Base-by-base conservation (phyloP, 2,113 vertebrate species). In the Malurus elegans region DNA sequence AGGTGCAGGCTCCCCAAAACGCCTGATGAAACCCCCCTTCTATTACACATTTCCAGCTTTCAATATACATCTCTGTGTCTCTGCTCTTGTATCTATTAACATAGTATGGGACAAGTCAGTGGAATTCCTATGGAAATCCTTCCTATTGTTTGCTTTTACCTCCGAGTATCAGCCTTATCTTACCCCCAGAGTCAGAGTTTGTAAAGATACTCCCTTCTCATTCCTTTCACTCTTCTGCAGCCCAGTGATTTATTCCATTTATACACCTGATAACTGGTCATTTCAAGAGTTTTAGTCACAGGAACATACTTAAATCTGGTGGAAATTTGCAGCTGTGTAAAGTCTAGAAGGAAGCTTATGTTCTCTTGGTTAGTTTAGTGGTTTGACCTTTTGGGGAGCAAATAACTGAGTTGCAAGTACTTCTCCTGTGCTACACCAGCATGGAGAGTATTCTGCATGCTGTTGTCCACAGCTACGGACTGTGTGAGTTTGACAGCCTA, bases 381-480 rank as follows among this genome's bases (percentile, higher is more conserved):
- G 31, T 57, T 79, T 57, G 61, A 7, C 24, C 38, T 50, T 82
- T 25, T 3, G 31, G 10, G 19, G 34, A 72, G 12, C 13, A 28
- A 75, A 74, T 31, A 83, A 34, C 18, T 5, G 38, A 86, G 44
- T 9, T 67, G 34, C 21, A 50, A 8, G 20, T 87, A 18, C 8
- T 31, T 11, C 25, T 60, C 15, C 36, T 7, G 3, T 58, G 44
- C 42, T 51, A 4, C 45, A 38, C 9, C 32, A 31, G 40, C 65
- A 48, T 0, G 2, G 29, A 34, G 4, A 24, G 26, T 2, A 8
- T 8, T 85, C 6, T 26, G 29, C 20, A 1, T 20, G n/a, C 16
- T 58, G n/a, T 19, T 58, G 5, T 17, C 16, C 42, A 34, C 7
- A n/a, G 53, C 31, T 75, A 17, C 0, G 2, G 8, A 31, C 17